Evolutionary conservation across 2,888 invertebrate genomes (phyloP).

Genomic region (Syrista parreyssii): DNA sequence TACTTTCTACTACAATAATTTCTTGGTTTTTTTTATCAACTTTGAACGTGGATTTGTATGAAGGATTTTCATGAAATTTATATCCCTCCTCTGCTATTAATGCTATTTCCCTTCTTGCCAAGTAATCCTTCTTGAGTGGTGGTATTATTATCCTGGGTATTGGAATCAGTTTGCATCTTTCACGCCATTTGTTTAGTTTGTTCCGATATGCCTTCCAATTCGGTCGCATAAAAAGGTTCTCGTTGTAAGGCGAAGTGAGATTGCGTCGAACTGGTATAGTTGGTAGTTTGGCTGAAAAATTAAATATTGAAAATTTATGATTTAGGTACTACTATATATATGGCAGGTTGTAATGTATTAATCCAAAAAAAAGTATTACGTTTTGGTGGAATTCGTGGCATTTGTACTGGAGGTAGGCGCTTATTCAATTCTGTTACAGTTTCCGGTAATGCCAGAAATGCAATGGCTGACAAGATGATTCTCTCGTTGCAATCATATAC

Average conservation of each 20-base stretch:
- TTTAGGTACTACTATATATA: neutral
- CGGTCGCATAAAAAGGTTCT: constrained; percentile 32
- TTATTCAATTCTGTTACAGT: constrained; percentile 48
- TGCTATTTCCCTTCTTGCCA: constrained; percentile 9
- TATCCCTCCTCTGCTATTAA: neutral
- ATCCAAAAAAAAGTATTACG: constrained; percentile 39
- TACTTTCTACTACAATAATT: neutral
- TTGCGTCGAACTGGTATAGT: constrained; percentile 18
- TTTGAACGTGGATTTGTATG: neutral
- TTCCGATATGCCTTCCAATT: constrained; percentile 44
- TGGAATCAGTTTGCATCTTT: constrained; percentile 32
- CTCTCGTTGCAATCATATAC: constrained; percentile 55
- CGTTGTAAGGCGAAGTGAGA: constrained; percentile 43
- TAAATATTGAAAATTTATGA: neutral
- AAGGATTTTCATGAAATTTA: neutral
- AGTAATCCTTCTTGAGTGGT: constrained; percentile 5
- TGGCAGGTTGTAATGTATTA: neutral
- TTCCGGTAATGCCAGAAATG: constrained; percentile 57
- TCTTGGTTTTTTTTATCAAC: neutral
- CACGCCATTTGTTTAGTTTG: constrained; percentile 41
- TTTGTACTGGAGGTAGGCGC: constrained; percentile 44
- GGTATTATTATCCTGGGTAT: constrained; percentile 48
- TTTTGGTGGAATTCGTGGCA: constrained; percentile 44
- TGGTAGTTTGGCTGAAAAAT: constrained; percentile 41
- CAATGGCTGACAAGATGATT: constrained; percentile 58